phyloP scores from a whole-genome alignment of 2,797 vertebrate species.

The Eidolon dupreanum region DNA sequence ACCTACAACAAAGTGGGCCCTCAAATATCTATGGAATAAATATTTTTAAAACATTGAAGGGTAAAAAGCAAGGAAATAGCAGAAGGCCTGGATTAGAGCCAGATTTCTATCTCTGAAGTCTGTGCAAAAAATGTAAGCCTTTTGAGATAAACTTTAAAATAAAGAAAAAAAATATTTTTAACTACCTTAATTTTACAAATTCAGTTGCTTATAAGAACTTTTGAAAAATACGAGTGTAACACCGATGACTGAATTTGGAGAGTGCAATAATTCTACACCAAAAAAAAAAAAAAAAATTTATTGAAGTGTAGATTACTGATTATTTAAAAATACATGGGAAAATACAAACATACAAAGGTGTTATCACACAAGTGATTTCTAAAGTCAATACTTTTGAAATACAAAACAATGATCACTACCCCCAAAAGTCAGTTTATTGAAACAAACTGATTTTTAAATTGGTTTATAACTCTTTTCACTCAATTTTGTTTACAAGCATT shows the following conservation, averaged over 20 bases:
- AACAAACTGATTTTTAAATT: conserved; percentile 64
- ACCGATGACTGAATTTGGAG: conserved; percentile 49
- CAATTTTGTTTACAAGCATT: conserved; percentile 47
- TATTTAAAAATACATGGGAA: conserved; percentile 70
- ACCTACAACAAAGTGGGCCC: neutral
- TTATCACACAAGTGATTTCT: conserved; percentile 66
- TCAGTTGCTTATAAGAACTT: conserved; percentile 45
- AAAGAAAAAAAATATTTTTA: conserved; percentile 53
- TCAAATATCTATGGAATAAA: neutral
- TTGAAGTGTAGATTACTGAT: conserved; percentile 59
- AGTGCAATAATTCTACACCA: conserved; percentile 68
- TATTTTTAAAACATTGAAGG: conserved; percentile 39
- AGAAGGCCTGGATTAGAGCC: neutral
- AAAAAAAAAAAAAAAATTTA: conserved; percentile 70
- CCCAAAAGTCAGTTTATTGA: conserved; percentile 60
- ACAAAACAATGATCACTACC: conserved; percentile 66
- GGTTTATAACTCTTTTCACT: conserved; percentile 42
- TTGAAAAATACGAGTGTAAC: conserved; percentile 19
- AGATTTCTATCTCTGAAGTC: conserved; percentile 21
- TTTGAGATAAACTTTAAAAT: conserved; percentile 15
- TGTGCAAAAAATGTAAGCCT: neutral
- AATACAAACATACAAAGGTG: conserved; percentile 71
- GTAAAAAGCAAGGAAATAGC: neutral
- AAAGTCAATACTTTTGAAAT: conserved; percentile 62
- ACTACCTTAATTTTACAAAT: conserved; percentile 52